Evolutionary conservation across 2,113 vertebrate genomes (phyloP).

Genomic region (Marmota flaviventris): DNA sequence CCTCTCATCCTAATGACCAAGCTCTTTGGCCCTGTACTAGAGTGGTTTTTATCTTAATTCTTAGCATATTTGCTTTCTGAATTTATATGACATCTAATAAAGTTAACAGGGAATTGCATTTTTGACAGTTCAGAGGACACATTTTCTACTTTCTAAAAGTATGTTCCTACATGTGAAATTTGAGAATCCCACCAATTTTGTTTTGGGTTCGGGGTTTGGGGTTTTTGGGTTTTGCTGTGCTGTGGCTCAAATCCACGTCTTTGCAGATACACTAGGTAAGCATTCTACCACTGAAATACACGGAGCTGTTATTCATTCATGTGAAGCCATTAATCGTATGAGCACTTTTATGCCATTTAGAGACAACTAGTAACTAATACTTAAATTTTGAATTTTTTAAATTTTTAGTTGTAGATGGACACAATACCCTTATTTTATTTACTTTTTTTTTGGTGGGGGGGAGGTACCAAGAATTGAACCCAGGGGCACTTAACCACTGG

Average conservation of each 20-base stretch:
- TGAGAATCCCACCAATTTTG: slow-evolving; percentile 51
- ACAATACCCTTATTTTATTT: no score
- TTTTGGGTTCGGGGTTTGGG: background rate
- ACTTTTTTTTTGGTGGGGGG: no score
- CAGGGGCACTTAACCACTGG: no score
- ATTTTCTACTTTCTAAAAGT: slow-evolving; percentile 67
- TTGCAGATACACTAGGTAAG: background rate
- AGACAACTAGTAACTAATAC: slow-evolving; percentile 14
- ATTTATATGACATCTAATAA: slow-evolving; percentile 61
- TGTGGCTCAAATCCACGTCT: background rate
- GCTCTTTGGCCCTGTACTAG: background rate
- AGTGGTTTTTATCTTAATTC: slow-evolving; percentile 60
- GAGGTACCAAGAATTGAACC: no score
- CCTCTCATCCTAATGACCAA: slow-evolving; percentile 46
- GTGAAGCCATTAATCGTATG: slow-evolving; percentile 43
- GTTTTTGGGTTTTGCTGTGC: background rate
- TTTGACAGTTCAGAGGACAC: slow-evolving; percentile 69
- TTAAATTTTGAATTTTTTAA: slow-evolving; percentile 45
- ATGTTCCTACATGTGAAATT: slow-evolving; percentile 52
- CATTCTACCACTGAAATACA: background rate
- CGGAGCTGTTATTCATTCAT: background rate
- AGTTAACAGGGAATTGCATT: slow-evolving; percentile 4
- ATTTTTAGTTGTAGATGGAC: no score
- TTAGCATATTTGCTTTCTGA: slow-evolving; percentile 53
- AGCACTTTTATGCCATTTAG: slow-evolving; percentile 48